Evolutionary conservation across 2,888 invertebrate species (phyloP).

Genomic region (Phengaris arion): DNA sequence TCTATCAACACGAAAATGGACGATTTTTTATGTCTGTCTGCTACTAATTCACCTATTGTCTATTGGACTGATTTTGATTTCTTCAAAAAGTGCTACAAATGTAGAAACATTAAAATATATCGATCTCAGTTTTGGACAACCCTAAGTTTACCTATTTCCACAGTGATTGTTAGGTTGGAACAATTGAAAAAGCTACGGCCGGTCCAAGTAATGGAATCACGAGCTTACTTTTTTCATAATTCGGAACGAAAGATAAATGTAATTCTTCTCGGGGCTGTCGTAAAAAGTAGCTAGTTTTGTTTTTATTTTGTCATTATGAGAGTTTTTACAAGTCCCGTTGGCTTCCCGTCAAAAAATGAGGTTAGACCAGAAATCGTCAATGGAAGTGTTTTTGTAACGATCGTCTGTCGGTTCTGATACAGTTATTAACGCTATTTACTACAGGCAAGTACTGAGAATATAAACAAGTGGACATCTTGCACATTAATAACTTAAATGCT

Average conservation of each 20-base stretch:
- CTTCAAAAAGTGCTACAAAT: no score
- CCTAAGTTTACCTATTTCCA: constrained; percentile 35
- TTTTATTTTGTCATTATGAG: constrained; percentile 43
- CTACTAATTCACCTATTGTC: no score
- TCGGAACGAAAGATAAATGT: constrained; percentile 49
- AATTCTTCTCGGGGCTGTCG: constrained; percentile 56
- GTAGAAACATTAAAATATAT: not conserved
- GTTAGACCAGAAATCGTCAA: constrained; percentile 32
- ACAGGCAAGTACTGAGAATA: not conserved
- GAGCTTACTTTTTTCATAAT: constrained; percentile 48
- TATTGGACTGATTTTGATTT: no score
- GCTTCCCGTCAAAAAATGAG: constrained; percentile 33
- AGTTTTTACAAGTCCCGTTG: constrained; percentile 48
- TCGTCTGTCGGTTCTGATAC: not conserved
- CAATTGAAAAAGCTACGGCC: constrained; percentile 43
- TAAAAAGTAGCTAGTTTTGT: constrained; percentile 46
- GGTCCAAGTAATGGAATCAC: constrained; percentile 57
- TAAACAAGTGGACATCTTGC: not conserved
- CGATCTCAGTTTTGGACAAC: constrained; percentile 24
- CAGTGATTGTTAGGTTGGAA: constrained; percentile 31
- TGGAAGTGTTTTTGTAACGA: not conserved
- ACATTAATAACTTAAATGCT: no score
- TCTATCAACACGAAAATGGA: no score
- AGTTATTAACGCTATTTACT: not conserved
- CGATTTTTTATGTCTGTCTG: no score